A percentile compares a stretch with the other conserved stretches of the same genome.
Conservation (phyloP, 1,140 invertebrate genomes). For the Akabosia matsudoensis region DNA sequence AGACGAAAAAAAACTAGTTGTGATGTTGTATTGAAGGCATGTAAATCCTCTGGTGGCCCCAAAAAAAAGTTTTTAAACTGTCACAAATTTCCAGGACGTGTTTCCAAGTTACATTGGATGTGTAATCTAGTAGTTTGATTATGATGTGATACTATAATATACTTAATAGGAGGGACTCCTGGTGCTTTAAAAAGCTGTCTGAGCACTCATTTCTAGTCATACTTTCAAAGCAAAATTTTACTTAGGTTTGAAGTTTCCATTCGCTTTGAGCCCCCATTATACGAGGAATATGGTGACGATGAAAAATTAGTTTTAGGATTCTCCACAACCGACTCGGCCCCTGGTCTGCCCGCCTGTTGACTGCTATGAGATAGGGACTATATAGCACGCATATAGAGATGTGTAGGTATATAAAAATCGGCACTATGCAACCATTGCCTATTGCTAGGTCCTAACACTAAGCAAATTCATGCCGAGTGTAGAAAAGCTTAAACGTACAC, state of each 20-base stretch:
- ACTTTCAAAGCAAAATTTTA: too few species aligned
- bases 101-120: background rate
- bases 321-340: background rate
- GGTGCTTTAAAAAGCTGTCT: too few species aligned
- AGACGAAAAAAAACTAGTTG: constrained; percentile 24
- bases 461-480: background rate
- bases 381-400: background rate
- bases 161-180: too few species aligned
- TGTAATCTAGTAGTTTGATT: too few species aligned
- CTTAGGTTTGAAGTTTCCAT: too few species aligned
- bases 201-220: too few species aligned
- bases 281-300: too few species aligned
- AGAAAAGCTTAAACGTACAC: background rate
- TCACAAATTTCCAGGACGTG: constrained; percentile 29
- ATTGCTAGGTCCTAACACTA: too few species aligned
- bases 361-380: background rate
- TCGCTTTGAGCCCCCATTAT: too few species aligned
- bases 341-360: background rate
- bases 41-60: constrained; percentile 22
- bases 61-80: constrained; percentile 31
- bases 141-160: too few species aligned
- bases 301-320: background rate
- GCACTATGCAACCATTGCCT: too few species aligned
- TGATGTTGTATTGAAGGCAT: constrained; percentile 35
- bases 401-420: too few species aligned